These are phyloP conservation scores for Cyanocitta stelleri DNA, from an alignment of 2,113 vertebrate genomes.

Conservation along the genomic window DNA sequence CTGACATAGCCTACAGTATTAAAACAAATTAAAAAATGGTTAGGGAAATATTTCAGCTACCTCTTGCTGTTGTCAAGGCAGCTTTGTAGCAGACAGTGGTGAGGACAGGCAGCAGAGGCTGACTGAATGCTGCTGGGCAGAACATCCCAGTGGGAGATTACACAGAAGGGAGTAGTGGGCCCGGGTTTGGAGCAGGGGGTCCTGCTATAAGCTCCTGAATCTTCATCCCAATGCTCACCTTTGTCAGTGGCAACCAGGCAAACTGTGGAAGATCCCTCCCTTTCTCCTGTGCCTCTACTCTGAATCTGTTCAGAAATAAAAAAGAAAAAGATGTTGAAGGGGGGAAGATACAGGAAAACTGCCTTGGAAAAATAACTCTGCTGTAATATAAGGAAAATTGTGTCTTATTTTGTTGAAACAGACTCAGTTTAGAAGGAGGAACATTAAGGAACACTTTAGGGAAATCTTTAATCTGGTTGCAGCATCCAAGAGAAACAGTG, in stretches of 20 bases:
- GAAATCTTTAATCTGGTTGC: conserved; percentile 25
- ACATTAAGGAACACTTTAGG: conserved; percentile 5
- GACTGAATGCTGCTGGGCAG: neutral
- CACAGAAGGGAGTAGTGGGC: neutral
- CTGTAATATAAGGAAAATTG: neutral
- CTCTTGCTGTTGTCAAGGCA: neutral
- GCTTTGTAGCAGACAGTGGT: neutral
- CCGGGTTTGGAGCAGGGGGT: neutral
- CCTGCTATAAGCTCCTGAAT: neutral
- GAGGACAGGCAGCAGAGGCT: neutral
- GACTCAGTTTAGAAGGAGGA: conserved; percentile 1
- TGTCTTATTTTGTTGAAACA: conserved; percentile 19
- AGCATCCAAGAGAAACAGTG: neutral
- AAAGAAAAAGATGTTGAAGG: neutral
- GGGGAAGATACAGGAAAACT: neutral
- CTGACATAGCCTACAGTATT: neutral
- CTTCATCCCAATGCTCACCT: neutral
- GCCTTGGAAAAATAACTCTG: neutral
- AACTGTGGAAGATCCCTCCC: neutral
- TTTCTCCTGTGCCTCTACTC: neutral
- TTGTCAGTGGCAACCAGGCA: neutral
- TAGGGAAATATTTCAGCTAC: neutral
- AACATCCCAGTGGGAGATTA: neutral
- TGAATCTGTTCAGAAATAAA: neutral
- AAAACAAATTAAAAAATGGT: neutral